Evolutionary conservation across 2,113 vertebrate species (phyloP).

Genomic region (Sylvietta virens): DNA sequence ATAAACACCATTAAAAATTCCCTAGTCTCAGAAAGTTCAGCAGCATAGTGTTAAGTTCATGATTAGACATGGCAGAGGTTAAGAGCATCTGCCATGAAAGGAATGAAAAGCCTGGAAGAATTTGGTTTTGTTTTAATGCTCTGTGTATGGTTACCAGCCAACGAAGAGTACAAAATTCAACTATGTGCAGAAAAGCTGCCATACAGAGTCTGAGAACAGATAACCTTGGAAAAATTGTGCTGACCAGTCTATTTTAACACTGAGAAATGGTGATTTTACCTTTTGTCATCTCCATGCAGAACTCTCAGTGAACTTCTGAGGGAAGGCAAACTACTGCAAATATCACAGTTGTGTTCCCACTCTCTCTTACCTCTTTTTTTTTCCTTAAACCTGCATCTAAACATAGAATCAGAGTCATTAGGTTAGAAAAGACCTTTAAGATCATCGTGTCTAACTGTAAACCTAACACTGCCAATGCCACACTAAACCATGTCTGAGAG

Average conservation of each 20-base stretch:
- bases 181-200: neutral
- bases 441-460: fast-evolving
- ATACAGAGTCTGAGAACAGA: neutral
- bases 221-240: neutral
- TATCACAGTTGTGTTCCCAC: neutral
- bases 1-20: neutral
- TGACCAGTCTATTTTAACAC: neutral
- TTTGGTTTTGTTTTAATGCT: neutral
- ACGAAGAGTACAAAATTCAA: neutral
- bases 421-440: neutral
- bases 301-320: neutral
- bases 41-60: neutral
- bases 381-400: neutral
- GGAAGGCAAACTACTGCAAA: neutral
- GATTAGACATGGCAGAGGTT: neutral
- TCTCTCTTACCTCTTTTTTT: neutral
- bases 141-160: neutral
- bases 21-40: neutral
- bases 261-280: neutral
- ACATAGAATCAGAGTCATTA: neutral
- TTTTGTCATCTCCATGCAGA: neutral
- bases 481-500: neutral
- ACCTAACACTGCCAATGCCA: neutral
- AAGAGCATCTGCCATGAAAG: neutral
- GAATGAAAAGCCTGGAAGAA: neutral